Base-by-base conservation (phyloP, 2,888 invertebrate genomes). In the Ommatoiulus sabulosus region DNA sequence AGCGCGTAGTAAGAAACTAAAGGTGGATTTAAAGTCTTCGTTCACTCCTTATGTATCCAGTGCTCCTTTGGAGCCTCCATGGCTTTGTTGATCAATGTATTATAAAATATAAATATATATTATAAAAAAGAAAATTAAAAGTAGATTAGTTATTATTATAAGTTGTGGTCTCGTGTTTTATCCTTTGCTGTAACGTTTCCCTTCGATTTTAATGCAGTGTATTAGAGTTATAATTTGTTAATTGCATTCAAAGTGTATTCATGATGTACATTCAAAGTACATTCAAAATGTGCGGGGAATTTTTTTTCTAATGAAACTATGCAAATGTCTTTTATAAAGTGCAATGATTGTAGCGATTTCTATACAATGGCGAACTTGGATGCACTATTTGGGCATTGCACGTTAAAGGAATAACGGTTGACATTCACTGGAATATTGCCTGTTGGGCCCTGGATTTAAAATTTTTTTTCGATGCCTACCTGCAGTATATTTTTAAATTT, bases 1-100 rank as follows among this genome's bases (percentile, higher is more conserved):
- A 52, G 52, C 15, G 52, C 52, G 15, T 17, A 52, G 15, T 15
- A 52, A 52, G 52, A 52, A 52, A 52, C 52, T 17, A 52, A 52
- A 52, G 52, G 52, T 52, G 52, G 52, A 52, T 52, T 52, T 52
- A 52, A 52, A 52, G 52, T 52, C 52, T 17, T 52, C 15, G 52
- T 52, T 52, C 52, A 52, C 15, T 52, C 52, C 52, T 52, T 52
- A 52, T 52, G 52, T 52, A 15, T 52, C 52, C 52, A 52, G 15
- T 52, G 52, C 52, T 52, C 52, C 52, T 15, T 52, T 52, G 52
- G 12, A 15, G 52, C 15, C 10, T 15, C 52, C 52, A 15, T 52
- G 52, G 52, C 52, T 52, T 52, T 52, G 52, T 52, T 52, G 52
- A 52, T 52, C 52, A 52, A 52, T 52, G 52, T 52, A 52, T 52